Conservation (phyloP, 2,888 invertebrate genomes). For the Aleiodes alternator region DNA sequence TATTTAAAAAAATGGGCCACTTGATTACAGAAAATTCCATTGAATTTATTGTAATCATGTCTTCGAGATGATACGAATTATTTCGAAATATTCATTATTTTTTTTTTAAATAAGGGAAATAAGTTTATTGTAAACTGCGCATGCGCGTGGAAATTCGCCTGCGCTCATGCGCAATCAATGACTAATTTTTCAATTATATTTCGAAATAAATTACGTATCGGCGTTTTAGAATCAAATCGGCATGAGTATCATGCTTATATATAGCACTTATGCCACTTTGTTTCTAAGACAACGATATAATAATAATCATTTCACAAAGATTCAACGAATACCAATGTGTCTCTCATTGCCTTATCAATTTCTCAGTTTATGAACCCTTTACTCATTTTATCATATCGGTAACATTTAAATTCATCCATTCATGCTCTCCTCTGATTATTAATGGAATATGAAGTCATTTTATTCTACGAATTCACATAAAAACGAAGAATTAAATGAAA, state of each 20-base stretch:
- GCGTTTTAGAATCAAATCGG: no score
- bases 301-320: neutral
- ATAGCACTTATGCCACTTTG: no score
- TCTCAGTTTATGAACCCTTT: slow-evolving; percentile 5
- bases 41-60: no score
- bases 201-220: neutral
- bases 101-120: no score
- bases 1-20: neutral
- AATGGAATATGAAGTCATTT: slow-evolving; percentile 8
- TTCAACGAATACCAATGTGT: slow-evolving; percentile 9
- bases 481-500: slow-evolving; percentile 4
- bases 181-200: neutral
- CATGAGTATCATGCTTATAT: no score
- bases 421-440: slow-evolving; percentile 15
- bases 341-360: slow-evolving; percentile 15
- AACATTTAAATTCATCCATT: slow-evolving; percentile 28
- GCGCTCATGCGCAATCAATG: neutral
- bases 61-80: no score
- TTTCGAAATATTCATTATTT: no score
- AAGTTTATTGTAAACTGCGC: neutral
- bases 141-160: neutral
- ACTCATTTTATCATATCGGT: slow-evolving; percentile 25
- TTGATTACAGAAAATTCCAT: slow-evolving; percentile 2
- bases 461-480: slow-evolving; percentile 13
- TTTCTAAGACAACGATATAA: no score